Base-by-base conservation (phyloP, 2,888 invertebrate species). In the Masnerella sp. region DNA sequence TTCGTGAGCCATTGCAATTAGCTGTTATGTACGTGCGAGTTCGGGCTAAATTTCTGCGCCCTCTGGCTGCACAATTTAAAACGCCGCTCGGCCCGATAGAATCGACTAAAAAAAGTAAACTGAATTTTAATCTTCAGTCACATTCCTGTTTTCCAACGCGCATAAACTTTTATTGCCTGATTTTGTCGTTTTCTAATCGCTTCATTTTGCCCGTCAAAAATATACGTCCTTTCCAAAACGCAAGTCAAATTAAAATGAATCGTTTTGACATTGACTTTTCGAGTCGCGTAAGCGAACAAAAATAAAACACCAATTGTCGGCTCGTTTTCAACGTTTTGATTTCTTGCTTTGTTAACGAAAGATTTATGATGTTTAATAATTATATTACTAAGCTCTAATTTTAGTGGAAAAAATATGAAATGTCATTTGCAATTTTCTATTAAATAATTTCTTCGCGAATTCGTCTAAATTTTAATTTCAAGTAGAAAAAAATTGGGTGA, bases 1-100 rank as follows among this genome's bases (percentile, higher is more conserved):
- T 61, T 71, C 71, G 71, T 71, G 71, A 51, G 71, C 64, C 51
- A 64, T 64, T 18, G 64, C 51, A 71, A 70, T 70, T 70, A 70
- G 45, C 40, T 43, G 32, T 25, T 30, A 34, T 47, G 32, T 52
- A 47, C 38, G 22, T 56, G 42, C 11, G 47, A 38, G 15, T 28
- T 30, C 22, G 2, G 59, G 30, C 59, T 59, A 51, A 49, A 58
- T 68, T 58, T 43, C 51, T 17, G 28, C 43, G 49, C 40, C 36
- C 28, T 43, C 17, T 47, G 38, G 12, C n/a, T 28, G 42, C 51
- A 22, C 45, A 64, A 70, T 70, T 49, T 70, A 70, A 62, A 28
- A 62, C 58, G 49, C 47, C 32, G 38, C 58, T 32, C 32, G 45
- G 30, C 17, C n/a, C 8, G 67, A 67, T 67, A 56, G 45, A 22